These are phyloP conservation scores for Pararge aegeria DNA, from an alignment of 1,140 invertebrate species.

Conservation along the genomic window DNA sequence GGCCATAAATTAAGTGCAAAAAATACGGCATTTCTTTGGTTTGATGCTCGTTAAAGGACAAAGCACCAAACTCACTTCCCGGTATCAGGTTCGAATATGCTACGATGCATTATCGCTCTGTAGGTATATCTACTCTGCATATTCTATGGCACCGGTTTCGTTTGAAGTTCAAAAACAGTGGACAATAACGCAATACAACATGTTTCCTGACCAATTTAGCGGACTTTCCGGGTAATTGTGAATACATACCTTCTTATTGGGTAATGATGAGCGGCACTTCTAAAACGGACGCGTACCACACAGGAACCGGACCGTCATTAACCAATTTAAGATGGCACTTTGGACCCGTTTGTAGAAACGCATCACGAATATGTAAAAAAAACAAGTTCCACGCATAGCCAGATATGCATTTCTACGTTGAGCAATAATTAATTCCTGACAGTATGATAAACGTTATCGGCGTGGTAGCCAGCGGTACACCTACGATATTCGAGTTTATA, in stretches of 20 bases:
- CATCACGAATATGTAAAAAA: constrained; percentile 40
- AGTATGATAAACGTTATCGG: constrained; percentile 9
- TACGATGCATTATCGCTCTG: too few species aligned
- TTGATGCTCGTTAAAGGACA: too few species aligned
- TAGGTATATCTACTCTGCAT: background rate
- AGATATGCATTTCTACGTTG: constrained; percentile 1
- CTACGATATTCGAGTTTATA: constrained; percentile 2
- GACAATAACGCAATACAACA: constrained; percentile 19
- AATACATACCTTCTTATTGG: constrained; percentile 53
- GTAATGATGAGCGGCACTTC: constrained; percentile 54
- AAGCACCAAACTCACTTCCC: too few species aligned
- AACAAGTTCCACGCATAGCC: constrained; percentile 21
- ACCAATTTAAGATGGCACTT: constrained; percentile 65
- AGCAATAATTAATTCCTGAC: constrained; percentile 6
- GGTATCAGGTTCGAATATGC: too few species aligned
- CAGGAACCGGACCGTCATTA: constrained; percentile 64
- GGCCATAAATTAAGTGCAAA: too few species aligned
- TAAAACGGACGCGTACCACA: constrained; percentile 50
- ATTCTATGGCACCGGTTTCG: background rate
- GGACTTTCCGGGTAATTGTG: constrained; percentile 54
- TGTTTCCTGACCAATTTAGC: constrained; percentile 49
- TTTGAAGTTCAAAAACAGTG: background rate
- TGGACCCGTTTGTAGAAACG: constrained; percentile 42
- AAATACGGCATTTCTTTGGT: too few species aligned
- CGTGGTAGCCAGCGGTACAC: background rate